phyloP scores from a whole-genome alignment of 2,797 vertebrate genomes.

The Brotula barbata region DNA sequence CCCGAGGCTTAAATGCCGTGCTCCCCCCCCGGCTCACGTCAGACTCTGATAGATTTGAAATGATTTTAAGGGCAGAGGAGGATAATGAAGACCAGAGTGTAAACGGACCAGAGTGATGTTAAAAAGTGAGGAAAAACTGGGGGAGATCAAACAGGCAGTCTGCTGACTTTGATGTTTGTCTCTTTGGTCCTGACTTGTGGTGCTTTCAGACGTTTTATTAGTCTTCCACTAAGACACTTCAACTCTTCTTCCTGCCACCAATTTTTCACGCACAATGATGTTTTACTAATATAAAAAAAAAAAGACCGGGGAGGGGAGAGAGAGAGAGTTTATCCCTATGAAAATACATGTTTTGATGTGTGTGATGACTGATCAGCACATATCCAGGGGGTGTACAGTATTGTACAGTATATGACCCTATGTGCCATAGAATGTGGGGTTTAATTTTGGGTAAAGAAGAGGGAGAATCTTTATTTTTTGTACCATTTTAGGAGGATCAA shows the following conservation, averaged over 20 bases:
- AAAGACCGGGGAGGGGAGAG: no score
- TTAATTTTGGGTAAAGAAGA: no score
- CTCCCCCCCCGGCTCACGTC: conserved; percentile 22
- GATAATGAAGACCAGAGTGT: conserved; percentile 76
- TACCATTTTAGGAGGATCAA: no score
- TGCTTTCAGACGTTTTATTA: conserved; percentile 73
- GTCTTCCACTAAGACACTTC: conserved; percentile 63
- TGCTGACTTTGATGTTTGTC: conserved; percentile 76
- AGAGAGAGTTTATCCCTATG: no score
- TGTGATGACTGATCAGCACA: no score
- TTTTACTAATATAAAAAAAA: no score
- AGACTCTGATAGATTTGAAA: conserved; percentile 60
- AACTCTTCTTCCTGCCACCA: conserved; percentile 56
- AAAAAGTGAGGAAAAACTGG: conserved; percentile 62
- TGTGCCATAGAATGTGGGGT: no score
- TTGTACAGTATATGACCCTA: no score
- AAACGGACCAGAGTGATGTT: conserved; percentile 68
- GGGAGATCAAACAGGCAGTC: conserved; percentile 71
- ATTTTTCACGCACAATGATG: no score
- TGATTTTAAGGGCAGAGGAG: conserved; percentile 64
- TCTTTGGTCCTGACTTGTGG: conserved; percentile 62
- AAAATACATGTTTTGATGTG: no score
- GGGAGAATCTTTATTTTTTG: no score
- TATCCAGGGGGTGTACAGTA: no score
- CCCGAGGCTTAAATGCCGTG: conserved; percentile 18